phyloP scores from a whole-genome alignment of 2,888 invertebrate species.

The Ophonus ardosiacus region DNA sequence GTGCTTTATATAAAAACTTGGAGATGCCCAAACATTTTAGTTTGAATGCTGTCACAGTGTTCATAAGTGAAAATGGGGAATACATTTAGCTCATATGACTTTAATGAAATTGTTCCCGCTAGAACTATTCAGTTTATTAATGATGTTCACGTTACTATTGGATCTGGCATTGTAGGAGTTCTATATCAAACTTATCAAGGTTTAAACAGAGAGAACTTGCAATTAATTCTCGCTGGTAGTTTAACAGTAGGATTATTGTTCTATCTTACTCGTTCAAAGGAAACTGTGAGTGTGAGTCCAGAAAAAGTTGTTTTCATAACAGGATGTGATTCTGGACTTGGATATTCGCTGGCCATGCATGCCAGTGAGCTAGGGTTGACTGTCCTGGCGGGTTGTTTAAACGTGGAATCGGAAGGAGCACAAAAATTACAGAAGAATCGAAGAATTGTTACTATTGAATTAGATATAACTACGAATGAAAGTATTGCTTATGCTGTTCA shows the following conservation, averaged over 20 bases:
- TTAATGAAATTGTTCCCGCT: conserved; percentile 59
- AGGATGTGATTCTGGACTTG: conserved; percentile 92
- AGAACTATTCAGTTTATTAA: conserved; percentile 71
- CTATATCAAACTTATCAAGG: conserved; percentile 71
- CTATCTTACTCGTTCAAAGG: conserved; percentile 69
- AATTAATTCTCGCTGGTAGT: conserved; percentile 70
- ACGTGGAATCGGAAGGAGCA: conserved; percentile 80
- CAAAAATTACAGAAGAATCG: conserved; percentile 74
- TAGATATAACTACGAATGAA: conserved; percentile 83
- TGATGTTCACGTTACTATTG: conserved; percentile 72
- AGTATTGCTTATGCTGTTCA: conserved; percentile 78
- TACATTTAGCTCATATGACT: no score
- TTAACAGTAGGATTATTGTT: conserved; percentile 71
- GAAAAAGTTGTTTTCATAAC: conserved; percentile 83
- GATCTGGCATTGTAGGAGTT: conserved; percentile 72
- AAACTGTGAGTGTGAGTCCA: conserved; percentile 67
- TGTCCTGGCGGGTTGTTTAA: conserved; percentile 88
- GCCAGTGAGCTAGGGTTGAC: conserved; percentile 81
- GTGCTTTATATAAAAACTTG: neutral
- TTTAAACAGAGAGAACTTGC: conserved; percentile 70
- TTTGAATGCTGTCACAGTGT: neutral
- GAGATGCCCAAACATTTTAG: conserved; percentile 22
- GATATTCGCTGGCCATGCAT: conserved; percentile 84
- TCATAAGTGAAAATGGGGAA: neutral
- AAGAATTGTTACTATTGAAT: conserved; percentile 76